phyloP scores from a whole-genome alignment of 2,888 invertebrate species.

The Conistra vaccinii region DNA sequence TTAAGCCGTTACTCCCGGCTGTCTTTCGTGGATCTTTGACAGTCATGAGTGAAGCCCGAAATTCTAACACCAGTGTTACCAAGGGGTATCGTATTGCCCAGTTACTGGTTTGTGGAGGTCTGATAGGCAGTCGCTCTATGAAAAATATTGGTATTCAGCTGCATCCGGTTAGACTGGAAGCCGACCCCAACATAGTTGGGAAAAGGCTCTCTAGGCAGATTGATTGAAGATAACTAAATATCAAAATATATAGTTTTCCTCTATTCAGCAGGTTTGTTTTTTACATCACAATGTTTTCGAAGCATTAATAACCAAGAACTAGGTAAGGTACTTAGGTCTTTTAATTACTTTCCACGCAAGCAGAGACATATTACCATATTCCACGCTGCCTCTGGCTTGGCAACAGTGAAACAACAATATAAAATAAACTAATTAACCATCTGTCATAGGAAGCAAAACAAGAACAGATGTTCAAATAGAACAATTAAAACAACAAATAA shows the following conservation, averaged over 20 bases:
- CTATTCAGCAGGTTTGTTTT: not conserved
- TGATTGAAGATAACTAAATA: not conserved
- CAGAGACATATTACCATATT: slow-evolving; percentile 1
- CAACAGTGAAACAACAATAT: slow-evolving; percentile 30
- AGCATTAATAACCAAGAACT: not conserved
- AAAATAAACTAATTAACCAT: slow-evolving; percentile 44
- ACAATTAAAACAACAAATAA: slow-evolving; percentile 52
- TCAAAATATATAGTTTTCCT: not conserved
- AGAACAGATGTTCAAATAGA: slow-evolving; percentile 52
- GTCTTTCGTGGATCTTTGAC: no score
- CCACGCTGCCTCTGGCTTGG: not conserved
- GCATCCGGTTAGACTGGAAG: no score
- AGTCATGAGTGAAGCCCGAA: no score
- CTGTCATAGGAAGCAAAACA: slow-evolving; percentile 32
- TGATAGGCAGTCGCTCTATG: no score
- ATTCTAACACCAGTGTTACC: no score
- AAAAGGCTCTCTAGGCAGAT: no score
- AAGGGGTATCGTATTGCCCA: no score
- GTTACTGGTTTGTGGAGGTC: no score
- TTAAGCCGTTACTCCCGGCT: no score
- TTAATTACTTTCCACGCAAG: not conserved
- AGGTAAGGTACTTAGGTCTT: not conserved
- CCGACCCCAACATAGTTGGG: no score
- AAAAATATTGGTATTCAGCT: no score
- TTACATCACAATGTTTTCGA: not conserved